Evolutionary conservation across 1,140 invertebrate species (phyloP), one percentile per base, ranked within the genome.

Genomic region (Coptotermes formosanus): DNA sequence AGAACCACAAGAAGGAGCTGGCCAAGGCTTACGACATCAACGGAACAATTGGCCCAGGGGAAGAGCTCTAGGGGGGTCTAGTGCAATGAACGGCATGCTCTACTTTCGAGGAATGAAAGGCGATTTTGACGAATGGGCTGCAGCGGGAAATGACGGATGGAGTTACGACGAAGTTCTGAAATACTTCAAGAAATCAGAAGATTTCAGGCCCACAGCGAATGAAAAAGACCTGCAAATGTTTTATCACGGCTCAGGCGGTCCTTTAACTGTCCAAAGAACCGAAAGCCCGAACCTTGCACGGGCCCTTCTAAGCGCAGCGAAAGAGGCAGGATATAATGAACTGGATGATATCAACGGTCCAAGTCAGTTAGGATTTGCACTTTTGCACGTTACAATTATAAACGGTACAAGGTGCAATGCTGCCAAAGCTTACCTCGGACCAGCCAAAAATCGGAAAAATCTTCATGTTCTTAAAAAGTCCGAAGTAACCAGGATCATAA

Each of bases 361-460:
- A 89, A 84, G 87, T 21, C 87, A 89, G 85, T 75, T 88, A 19
- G 89, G 91, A 25, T 91, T 91, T 86, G 88, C 89, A 69, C 88
- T 89, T 30, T 86, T 89, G 3, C 93, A 93, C 91, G 94, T 90
- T 84, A 95, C 94, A 2, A 92, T 94, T 55, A 89, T 92, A 55
- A 90, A 94, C 86, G 95, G 95, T 6, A 91, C 91, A 59, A 89
- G 94, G 85, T 94, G 94, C 85, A 94, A 93, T 87, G 93, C 94
- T 45, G 92, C 93, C 11, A 92, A 92, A 88, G 93, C 92, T 8
- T 95, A 94, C 90, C 88, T 95, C 32, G 89, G 90, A 85, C 92
- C 93, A 55, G 91, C 89, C 9, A 90, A 92, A 87, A 90, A 92
- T 81, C 90, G 93, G 87, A 88, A 89, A 32, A 95, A 95, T 89